phyloP scores from a whole-genome alignment of 2,113 vertebrate species.

The western clawed frog (Xenopus tropicalis) region UCB_Xtro_10.0 CM004443.2:61316501-61317000 shows the following conservation, averaged over 20 bases:
- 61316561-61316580: too few relatives aligned
- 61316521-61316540: too few relatives aligned
- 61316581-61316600: too few relatives aligned
- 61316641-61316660: neutral
- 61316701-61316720: neutral
- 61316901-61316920: neutral
- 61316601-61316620: too few relatives aligned
- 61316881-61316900: constrained; percentile 4
- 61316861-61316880: neutral
- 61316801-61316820: constrained; percentile 1
- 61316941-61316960: constrained; percentile 23
- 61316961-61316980: constrained; percentile 28
- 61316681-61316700: neutral
- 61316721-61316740: neutral
- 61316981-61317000: constrained; percentile 29
- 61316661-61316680: neutral
- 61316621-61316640: too few relatives aligned
- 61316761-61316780: neutral
- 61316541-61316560: too few relatives aligned
- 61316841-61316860: constrained; percentile 12
- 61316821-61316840: neutral
- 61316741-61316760: neutral
- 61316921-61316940: constrained; percentile 25
- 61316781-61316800: neutral
- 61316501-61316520: too few relatives aligned